Conservation (phyloP, 2,113 vertebrate species). For the Oriolus oriolus region DNA sequence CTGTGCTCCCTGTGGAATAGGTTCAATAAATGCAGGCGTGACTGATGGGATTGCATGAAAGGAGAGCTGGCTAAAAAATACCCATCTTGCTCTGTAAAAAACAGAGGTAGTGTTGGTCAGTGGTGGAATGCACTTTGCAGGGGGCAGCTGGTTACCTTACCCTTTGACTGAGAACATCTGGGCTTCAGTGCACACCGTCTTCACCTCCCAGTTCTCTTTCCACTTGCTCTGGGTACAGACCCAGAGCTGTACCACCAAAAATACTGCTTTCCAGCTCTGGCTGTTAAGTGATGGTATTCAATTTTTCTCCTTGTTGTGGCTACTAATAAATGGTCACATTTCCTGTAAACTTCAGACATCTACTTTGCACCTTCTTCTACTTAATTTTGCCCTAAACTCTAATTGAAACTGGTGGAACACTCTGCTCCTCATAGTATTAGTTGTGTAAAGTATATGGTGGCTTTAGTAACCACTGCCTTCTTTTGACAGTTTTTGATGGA, state of each 20-base stretch:
- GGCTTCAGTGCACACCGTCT: rapidly evolving
- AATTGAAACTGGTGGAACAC: not conserved
- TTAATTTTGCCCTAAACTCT: not conserved
- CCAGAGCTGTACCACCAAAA: not conserved
- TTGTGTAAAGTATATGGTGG: not conserved
- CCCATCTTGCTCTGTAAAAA: not conserved
- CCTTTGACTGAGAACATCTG: not conserved
- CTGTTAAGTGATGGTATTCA: not conserved
- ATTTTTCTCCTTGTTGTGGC: not conserved
- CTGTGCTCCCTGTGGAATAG: not conserved
- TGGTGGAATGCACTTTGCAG: not conserved
- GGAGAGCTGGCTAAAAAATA: not conserved
- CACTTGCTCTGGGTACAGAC: not conserved
- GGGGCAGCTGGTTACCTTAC: not conserved
- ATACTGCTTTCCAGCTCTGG: not conserved
- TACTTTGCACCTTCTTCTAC: not conserved
- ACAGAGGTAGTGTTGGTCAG: not conserved
- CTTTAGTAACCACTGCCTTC: not conserved
- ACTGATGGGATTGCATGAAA: not conserved
- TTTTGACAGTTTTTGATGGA: not conserved
- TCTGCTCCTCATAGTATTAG: not conserved
- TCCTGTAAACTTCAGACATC: not conserved
- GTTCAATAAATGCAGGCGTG: not conserved
- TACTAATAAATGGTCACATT: not conserved
- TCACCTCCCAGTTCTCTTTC: not conserved